A percentile compares a stretch with the other conserved stretches of the same genome.
These are phyloP conservation scores for Myiothlypis chrysogaster DNA, from an alignment of 2,797 vertebrate genomes.

Conservation along the genomic window DNA sequence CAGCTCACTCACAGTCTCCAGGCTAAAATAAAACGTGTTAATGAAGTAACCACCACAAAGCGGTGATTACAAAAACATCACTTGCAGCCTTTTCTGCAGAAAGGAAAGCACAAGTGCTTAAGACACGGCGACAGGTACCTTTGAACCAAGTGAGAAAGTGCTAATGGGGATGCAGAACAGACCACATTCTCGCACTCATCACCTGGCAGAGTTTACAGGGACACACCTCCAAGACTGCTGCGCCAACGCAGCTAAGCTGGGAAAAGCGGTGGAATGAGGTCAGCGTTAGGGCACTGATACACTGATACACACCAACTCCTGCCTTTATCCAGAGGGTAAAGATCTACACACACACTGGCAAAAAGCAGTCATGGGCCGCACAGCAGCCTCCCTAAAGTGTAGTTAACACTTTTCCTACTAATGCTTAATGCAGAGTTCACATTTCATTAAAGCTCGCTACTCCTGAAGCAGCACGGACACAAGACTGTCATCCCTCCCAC, in stretches of 20 bases:
- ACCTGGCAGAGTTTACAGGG: neutral
- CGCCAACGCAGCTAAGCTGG: neutral
- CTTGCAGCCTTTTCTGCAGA: neutral
- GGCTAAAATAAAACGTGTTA: constrained; percentile 16
- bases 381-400: neutral
- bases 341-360: neutral
- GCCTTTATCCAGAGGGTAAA: neutral
- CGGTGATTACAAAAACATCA: neutral
- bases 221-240: neutral
- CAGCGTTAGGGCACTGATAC: neutral
- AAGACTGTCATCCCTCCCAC: neutral
- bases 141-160: neutral
- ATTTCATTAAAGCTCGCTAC: neutral
- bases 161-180: neutral
- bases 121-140: neutral
- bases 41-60: constrained; percentile 8
- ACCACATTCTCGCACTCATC: neutral
- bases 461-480: neutral
- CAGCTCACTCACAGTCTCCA: neutral
- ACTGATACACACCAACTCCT: neutral
- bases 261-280: neutral
- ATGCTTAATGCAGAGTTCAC: neutral
- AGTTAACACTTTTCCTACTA: neutral
- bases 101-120: neutral
- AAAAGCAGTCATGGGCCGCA: neutral